Evolutionary conservation across 2,797 vertebrate species (phyloP), one percentile per base, ranked within the genome.

Genomic region (Cheracebus regulus): DNA sequence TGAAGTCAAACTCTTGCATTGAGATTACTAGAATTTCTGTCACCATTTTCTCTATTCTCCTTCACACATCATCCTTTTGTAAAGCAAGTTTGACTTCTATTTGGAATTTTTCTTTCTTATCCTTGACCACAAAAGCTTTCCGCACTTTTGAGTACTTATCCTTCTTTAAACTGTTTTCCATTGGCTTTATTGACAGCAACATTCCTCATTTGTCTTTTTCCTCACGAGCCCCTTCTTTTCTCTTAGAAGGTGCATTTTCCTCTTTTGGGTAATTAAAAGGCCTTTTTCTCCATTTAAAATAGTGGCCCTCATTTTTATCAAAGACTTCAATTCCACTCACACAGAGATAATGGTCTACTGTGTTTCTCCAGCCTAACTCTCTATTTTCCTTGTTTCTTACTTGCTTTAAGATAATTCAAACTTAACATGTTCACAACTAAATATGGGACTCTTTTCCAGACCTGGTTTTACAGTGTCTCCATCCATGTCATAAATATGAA

Each of bases 401-500:
- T 90, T 95, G 30, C 10, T 87, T 96, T 90, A 20, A 2, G n/a
- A 41, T 48, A 73, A 36, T 82, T 96, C 48, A 95, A 61, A 73
- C n/a, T 50, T 72, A 88, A 4, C 20, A 13, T 61, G 12, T 72
- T 36, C 30, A 6, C 24, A 75, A 79, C 9, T 72, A 14, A 84
- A 58, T 72, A 50, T 9, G 41, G 22, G 9, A 64, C 33, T 78
- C 0, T 67, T 88, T 92, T 57, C 20, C 22, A 79, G 44, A 33
- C 9, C 2, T 19, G 4, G 7, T 67, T 76, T 73, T 64, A 19
- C 15, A 48, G 28, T 14, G 13, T n/a, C 82, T 89, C 15, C 33
- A 73, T 52, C 10, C 2, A 75, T 97, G 46, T 73, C 20, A 70
- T 87, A n/a, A 96, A 76, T 44, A 11, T 57, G 44, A 80, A 30